Base-by-base conservation (phyloP, 2,888 invertebrate genomes). In the Dugesia japonica region DNA sequence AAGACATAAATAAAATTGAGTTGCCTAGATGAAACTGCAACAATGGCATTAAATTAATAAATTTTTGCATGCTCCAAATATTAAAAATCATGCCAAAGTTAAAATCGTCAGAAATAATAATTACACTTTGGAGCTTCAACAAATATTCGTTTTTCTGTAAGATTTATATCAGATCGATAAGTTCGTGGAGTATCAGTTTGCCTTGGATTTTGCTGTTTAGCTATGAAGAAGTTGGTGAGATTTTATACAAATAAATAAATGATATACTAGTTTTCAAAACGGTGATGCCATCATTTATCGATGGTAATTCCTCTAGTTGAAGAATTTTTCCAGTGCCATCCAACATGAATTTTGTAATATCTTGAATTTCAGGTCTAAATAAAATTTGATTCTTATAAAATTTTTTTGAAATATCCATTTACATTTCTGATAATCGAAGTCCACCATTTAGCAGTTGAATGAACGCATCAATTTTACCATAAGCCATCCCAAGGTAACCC, bases 131-230 rank as follows among this genome's bases (percentile, higher is more conserved):
- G 56, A 13, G 56, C 56, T 56, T 56, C 56, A 4, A 20, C 23
- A 7, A 56, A 20, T 20, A 56, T 13, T 56, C 56, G 56, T n/a
- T 56, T 56, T 7, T 56, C 56, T 4, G 56, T 9, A n/a, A 56
- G 4, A 56, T 56, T 56, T 76, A 26, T 78, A 76, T 82, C 82
- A 4, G 83, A 82, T 17, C 82, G 79, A 79, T 82, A 82, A 0
- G 83, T 83, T n/a, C 82, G 78, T 0, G 83, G 83, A 0, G 82
- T 82, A 78, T 83, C 83, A 75, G 82, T 81, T 23, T 80, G 79
- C 17, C 76, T 28, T 1, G 76, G 13, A 17, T 77, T 20, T 56
- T 56, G 56, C 17, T 56, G 56, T 23, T 56, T 56, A 7, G 56
- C 56, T 56, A 4, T 4, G 7, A 56, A 13, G 31, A 31, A 9